Percentiles rank a stretch among this genome's conserved stretches.
These are phyloP conservation scores for Apostichopus japonicus DNA, from an alignment of 35 echinoderm and acorn worm genomes.

Conservation along the genomic window DNA sequence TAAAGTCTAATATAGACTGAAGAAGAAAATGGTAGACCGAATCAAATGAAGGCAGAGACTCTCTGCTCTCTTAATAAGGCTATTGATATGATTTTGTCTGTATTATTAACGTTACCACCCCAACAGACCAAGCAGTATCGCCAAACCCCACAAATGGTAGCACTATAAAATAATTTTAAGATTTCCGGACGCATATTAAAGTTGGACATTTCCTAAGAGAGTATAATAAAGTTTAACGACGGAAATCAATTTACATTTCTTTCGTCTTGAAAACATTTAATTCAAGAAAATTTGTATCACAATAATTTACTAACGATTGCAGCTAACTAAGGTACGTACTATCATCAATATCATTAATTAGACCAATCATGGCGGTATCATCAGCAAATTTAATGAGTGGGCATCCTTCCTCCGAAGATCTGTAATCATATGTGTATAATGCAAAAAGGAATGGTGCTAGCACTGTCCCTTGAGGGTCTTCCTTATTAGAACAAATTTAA, in stretches of 20 bases:
- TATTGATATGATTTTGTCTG: no score
- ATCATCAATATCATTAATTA: constrained; percentile 53
- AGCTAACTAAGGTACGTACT: constrained; percentile 15
- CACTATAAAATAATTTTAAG: no score
- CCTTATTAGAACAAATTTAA: no score
- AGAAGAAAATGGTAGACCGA: no score
- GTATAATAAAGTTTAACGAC: neutral
- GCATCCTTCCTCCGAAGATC: constrained; percentile 16
- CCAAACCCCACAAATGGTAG: no score
- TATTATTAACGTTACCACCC: no score
- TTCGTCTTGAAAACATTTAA: constrained; percentile 65
- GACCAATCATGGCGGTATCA: constrained; percentile 52
- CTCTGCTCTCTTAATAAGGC: no score
- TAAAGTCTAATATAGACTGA: no score
- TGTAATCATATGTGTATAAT: constrained; percentile 61
- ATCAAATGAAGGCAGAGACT: no score
- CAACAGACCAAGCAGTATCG: no score
- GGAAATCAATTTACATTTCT: constrained; percentile 69
- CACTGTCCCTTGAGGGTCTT: constrained; percentile 55
- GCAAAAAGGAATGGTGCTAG: constrained; percentile 31
- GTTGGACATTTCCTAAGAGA: no score
- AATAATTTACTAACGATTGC: constrained; percentile 48
- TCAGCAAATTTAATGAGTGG: constrained; percentile 73
- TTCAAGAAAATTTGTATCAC: constrained; percentile 42
- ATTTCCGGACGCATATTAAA: no score